These are phyloP conservation scores for Eleutherodactylus coqui DNA, from an alignment of 2,797 vertebrate genomes.

Conservation along the genomic window DNA sequence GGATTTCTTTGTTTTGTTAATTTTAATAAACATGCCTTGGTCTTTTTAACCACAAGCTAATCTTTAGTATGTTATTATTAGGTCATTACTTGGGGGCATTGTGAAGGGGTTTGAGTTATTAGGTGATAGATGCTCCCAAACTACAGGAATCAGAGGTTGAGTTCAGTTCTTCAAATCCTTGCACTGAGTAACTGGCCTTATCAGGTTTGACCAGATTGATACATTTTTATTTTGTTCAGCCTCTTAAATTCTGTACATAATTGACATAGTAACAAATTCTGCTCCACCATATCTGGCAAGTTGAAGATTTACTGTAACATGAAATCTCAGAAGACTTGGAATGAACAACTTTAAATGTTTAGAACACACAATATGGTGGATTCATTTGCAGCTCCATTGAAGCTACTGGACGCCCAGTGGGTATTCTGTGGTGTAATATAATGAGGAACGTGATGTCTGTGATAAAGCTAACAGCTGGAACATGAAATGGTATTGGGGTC, in stretches of 20 bases:
- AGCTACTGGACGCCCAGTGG: background rate
- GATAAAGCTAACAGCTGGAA: constrained; percentile 7
- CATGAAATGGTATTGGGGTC: background rate
- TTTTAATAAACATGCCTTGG: too few relatives aligned
- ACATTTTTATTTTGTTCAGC: too few relatives aligned
- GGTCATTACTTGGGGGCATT: too few relatives aligned
- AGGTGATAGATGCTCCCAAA: too few relatives aligned
- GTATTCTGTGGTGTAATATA: background rate
- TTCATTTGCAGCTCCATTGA: background rate
- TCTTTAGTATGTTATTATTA: too few relatives aligned
- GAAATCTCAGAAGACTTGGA: background rate
- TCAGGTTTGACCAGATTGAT: too few relatives aligned
- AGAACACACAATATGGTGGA: background rate
- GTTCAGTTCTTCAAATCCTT: too few relatives aligned
- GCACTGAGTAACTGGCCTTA: too few relatives aligned
- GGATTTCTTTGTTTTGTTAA: too few relatives aligned
- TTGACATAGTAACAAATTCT: background rate
- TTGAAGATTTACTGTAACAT: background rate
- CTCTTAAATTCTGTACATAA: background rate
- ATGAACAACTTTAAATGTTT: constrained; percentile 8
- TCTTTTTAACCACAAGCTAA: too few relatives aligned
- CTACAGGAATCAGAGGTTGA: too few relatives aligned
- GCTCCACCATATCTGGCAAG: background rate
- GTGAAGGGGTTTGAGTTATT: too few relatives aligned
- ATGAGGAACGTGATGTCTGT: background rate